phyloP scores from a whole-genome alignment of 2,113 vertebrate genomes.

The Rhinichthys klamathensis region DNA sequence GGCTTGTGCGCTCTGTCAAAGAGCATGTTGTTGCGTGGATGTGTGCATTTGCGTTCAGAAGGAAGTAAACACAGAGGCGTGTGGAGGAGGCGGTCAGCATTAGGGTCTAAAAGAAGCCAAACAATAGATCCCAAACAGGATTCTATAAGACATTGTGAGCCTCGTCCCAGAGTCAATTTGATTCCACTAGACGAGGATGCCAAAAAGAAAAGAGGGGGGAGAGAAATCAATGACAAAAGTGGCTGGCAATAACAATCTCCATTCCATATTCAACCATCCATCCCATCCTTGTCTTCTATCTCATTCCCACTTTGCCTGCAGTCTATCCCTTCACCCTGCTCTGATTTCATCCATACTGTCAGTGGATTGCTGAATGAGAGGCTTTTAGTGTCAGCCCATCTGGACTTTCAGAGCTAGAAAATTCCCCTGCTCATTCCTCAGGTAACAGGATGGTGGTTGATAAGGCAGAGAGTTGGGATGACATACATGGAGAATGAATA shows the following conservation, averaged over 20 bases:
- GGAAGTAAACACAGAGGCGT: constrained; percentile 24
- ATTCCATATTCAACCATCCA: constrained; percentile 41
- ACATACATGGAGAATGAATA: constrained; percentile 48
- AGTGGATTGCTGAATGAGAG: constrained; percentile 43
- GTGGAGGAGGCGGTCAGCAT: constrained; percentile 36
- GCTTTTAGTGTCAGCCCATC: constrained; percentile 55
- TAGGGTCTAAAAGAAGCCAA: constrained; percentile 26
- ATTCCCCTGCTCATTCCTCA: constrained; percentile 38
- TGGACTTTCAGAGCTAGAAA: constrained; percentile 48
- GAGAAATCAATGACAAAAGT: constrained; percentile 26
- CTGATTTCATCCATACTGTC: constrained; percentile 48
- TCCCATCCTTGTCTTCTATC: constrained; percentile 43
- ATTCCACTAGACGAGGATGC: constrained; percentile 2
- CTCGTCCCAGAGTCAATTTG: not conserved
- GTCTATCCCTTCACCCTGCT: constrained; percentile 49
- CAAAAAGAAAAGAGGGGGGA: not conserved
- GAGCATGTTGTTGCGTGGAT: constrained; percentile 30
- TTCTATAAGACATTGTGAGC: constrained; percentile 15
- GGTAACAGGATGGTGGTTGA: constrained; percentile 30
- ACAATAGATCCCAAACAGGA: constrained; percentile 31
- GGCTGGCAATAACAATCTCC: constrained; percentile 45
- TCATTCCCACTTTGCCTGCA: constrained; percentile 55
- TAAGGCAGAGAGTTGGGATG: constrained; percentile 44
- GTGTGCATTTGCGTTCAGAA: not conserved
- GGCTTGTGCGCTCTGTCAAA: constrained; percentile 23